A percentile compares a stretch with the other conserved stretches of the same genome.
Conservation (phyloP, 2,113 vertebrate species). For the Crotalus horridus region DNA sequence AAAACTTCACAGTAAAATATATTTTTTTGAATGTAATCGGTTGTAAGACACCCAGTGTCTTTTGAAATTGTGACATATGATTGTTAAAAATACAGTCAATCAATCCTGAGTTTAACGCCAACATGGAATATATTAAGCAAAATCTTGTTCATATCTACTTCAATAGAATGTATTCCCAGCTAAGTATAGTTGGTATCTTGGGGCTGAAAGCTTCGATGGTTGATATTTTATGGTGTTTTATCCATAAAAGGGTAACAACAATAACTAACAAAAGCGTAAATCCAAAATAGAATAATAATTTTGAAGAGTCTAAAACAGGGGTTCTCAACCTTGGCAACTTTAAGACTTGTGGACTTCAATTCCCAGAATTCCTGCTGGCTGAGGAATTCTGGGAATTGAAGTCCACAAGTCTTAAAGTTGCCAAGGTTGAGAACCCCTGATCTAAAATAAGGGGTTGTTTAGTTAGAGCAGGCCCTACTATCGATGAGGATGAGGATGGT, state of each 20-base stretch:
- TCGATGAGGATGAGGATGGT: background rate
- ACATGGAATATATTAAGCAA: background rate
- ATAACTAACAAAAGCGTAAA: background rate
- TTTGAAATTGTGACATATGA: background rate
- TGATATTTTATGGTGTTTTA: background rate
- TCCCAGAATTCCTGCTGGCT: too few relatives aligned
- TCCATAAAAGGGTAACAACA: background rate
- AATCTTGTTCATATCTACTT: background rate
- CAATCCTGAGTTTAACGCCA: background rate
- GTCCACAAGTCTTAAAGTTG: too few relatives aligned
- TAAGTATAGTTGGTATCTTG: background rate
- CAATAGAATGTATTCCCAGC: background rate
- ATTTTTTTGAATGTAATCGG: background rate
- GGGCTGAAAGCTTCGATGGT: background rate
- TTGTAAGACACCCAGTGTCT: background rate
- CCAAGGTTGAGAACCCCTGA: too few relatives aligned
- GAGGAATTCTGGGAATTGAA: too few relatives aligned
- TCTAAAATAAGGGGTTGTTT: background rate
- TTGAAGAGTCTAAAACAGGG: background rate
- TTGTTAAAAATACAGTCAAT: background rate
- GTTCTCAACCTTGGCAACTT: too few relatives aligned
- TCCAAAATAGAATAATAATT: background rate
- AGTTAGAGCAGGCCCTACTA: background rate
- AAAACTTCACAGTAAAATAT: constrained; percentile 6
- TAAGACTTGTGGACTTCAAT: too few relatives aligned